phyloP scores from a whole-genome alignment of 1,140 invertebrate genomes.

The Papilio xuthus region DNA sequence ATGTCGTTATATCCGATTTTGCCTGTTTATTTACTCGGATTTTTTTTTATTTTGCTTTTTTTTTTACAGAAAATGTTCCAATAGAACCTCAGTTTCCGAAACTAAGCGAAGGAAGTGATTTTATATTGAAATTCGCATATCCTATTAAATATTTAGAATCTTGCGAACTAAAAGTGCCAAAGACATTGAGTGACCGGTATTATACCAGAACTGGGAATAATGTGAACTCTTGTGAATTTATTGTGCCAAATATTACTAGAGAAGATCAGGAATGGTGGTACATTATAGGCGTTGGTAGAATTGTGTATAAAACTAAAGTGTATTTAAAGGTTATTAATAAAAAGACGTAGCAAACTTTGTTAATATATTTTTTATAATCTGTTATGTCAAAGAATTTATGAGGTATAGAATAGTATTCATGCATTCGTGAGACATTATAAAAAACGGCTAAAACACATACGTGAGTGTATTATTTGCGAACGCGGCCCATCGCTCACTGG shows the following conservation, averaged over 20 bases:
- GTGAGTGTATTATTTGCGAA: too few relatives aligned
- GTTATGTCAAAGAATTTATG: too few relatives aligned
- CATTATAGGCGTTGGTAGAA: constrained; percentile 61
- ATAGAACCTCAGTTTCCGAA: constrained; percentile 38
- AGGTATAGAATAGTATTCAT: too few relatives aligned
- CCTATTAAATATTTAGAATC: constrained; percentile 53
- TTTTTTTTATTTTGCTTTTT: constrained; percentile 43
- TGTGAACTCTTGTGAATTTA: constrained; percentile 56
- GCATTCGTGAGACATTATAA: too few relatives aligned
- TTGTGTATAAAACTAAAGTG: constrained; percentile 56
- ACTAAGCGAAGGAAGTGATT: constrained; percentile 48
- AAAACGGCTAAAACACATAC: too few relatives aligned
- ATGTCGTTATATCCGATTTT: not conserved
- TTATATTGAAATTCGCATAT: constrained; percentile 55
- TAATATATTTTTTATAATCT: constrained; percentile 24
- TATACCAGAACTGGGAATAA: constrained; percentile 49
- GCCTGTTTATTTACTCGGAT: not conserved
- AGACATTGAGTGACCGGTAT: constrained; percentile 56
- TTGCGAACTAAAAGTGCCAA: constrained; percentile 60
- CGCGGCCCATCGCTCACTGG: too few relatives aligned
- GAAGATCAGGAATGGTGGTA: constrained; percentile 61
- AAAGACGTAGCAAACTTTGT: constrained; percentile 24
- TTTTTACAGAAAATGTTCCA: constrained; percentile 55
- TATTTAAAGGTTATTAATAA: constrained; percentile 48
- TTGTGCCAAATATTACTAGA: constrained; percentile 57